Evolutionary conservation across 2,113 vertebrate species (phyloP).

Genomic region (Tetrao urogallus): DNA sequence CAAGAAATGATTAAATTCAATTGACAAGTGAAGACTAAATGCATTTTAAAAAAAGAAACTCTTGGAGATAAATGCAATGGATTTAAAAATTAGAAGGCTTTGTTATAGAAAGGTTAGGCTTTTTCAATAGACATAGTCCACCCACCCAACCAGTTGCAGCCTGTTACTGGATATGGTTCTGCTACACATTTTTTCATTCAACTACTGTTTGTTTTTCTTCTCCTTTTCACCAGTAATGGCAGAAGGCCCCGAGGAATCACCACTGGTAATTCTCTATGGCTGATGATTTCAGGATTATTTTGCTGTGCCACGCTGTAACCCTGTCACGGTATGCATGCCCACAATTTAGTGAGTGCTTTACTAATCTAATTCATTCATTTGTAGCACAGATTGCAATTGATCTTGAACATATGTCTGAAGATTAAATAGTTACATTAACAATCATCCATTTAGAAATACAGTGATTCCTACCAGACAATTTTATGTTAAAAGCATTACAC

Average conservation of each 20-base stretch:
- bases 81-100: constrained; percentile 4
- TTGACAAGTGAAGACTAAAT: background rate
- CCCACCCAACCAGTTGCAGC: background rate
- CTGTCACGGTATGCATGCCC: background rate
- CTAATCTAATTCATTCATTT: constrained; percentile 19
- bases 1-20: background rate
- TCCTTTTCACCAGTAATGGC: background rate
- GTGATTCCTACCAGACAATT: background rate
- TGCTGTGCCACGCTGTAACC: background rate
- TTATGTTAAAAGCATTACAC: background rate
- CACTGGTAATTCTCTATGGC: background rate
- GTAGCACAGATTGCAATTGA: background rate
- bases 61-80: background rate
- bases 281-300: constrained; percentile 14
- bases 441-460: background rate
- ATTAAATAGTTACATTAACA: background rate
- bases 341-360: background rate
- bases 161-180: background rate
- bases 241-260: background rate
- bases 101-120: background rate
- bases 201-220: background rate
- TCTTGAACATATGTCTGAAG: background rate
- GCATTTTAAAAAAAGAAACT: background rate
- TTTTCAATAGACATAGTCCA: background rate
- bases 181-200: background rate